Evolutionary conservation across 2,113 vertebrate species (phyloP).

Genomic region (Felis chaus): DNA sequence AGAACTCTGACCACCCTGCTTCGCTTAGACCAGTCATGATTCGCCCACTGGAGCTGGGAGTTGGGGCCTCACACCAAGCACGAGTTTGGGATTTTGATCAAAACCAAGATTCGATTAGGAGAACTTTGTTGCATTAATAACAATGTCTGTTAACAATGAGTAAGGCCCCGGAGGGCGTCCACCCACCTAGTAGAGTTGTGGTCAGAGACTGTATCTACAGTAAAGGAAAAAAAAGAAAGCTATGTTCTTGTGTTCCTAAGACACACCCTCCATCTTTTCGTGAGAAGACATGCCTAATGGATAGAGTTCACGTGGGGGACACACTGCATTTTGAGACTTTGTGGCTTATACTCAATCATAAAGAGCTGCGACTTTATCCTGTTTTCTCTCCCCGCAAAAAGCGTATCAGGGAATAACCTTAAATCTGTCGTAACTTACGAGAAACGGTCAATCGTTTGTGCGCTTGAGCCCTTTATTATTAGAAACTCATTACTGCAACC

Average conservation of each 20-base stretch:
- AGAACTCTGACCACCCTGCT: background rate
- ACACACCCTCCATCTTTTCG: background rate
- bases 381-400: background rate
- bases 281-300: background rate
- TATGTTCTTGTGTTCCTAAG: conserved; percentile 4
- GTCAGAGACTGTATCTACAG: background rate
- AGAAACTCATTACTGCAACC: background rate
- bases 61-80: background rate
- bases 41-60: background rate
- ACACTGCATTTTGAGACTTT: background rate
- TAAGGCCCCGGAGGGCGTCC: background rate
- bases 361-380: background rate
- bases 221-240: background rate
- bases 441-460: background rate
- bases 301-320: background rate
- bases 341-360: background rate
- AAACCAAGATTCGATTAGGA: background rate
- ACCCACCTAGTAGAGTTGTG: background rate
- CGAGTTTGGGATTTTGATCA: background rate
- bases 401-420: background rate
- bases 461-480: conserved; percentile 34
- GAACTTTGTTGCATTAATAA: background rate
- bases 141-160: background rate
- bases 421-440: conserved; percentile 18
- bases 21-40: background rate